Conservation (phyloP, 2,888 invertebrate genomes). For the Thecocarcelia acutangulata region DNA sequence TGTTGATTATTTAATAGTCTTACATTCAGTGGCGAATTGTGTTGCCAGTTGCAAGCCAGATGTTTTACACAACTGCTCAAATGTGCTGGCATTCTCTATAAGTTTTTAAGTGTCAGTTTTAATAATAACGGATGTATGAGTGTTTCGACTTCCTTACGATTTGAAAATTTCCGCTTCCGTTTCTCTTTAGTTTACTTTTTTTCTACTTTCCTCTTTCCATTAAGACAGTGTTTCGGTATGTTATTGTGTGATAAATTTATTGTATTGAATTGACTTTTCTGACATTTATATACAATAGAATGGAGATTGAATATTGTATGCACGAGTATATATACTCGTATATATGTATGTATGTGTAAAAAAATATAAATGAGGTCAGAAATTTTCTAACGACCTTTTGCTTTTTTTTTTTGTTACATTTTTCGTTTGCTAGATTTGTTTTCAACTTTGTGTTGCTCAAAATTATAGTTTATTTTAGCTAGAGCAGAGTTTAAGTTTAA, state of each 20-base stretch:
- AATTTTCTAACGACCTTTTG: slow-evolving; percentile 42
- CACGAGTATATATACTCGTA: no score
- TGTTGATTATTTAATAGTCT: slow-evolving; percentile 54
- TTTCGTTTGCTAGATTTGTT: background rate
- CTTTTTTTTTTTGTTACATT: background rate
- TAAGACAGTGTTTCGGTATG: slow-evolving; percentile 31
- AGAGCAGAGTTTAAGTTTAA: slow-evolving; percentile 18
- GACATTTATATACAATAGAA: slow-evolving; percentile 47
- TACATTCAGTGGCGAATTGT: slow-evolving; percentile 14
- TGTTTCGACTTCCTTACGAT: slow-evolving; percentile 56
- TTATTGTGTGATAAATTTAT: slow-evolving; percentile 65
- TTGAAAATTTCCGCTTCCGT: slow-evolving; percentile 53
- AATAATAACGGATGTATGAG: slow-evolving; percentile 40
- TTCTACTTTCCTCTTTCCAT: background rate
- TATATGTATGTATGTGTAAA: no score
- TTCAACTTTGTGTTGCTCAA: slow-evolving; percentile 22
- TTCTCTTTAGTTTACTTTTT: slow-evolving; percentile 14
- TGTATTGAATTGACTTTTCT: slow-evolving; percentile 59
- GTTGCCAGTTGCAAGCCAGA: background rate
- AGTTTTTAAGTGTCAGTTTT: slow-evolving; percentile 29
- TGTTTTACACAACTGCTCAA: background rate
- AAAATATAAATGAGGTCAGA: slow-evolving; percentile 52
- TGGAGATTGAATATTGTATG: background rate
- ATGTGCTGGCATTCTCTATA: no score
- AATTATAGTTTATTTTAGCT: slow-evolving; percentile 22